Evolutionary conservation across 2,797 vertebrate species (phyloP).

Genomic region (Emydoidea blandingii): DNA sequence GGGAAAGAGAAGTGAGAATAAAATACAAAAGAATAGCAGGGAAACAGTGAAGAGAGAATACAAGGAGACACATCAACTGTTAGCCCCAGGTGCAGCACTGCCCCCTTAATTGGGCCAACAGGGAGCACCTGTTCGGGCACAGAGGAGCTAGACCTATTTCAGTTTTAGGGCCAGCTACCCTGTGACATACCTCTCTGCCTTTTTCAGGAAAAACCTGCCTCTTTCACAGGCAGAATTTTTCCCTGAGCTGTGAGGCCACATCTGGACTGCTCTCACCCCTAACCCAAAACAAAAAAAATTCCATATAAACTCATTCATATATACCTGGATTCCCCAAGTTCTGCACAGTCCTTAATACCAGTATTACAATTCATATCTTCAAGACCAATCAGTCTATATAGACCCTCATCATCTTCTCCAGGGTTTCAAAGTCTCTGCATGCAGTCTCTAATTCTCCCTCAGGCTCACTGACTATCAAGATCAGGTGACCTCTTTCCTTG

Average conservation of each 20-base stretch:
- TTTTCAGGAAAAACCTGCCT: not conserved
- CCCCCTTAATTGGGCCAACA: not conserved
- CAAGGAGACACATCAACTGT: not conserved
- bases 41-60: not conserved
- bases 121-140: not conserved
- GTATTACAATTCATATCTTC: not conserved
- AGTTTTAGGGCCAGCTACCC: not conserved
- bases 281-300: not conserved
- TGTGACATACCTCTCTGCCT: not conserved
- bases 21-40: not conserved
- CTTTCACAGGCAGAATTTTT: not conserved
- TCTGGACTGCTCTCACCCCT: not conserved
- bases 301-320: not conserved
- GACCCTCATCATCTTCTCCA: not conserved
- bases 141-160: not conserved
- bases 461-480: not conserved
- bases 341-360: not conserved
- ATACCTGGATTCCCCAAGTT: not conserved
- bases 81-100: not conserved
- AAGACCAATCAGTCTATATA: not conserved
- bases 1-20: not conserved
- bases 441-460: not conserved
- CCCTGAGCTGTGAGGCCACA: not conserved
- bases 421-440: not conserved
- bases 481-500: not conserved